These are phyloP conservation scores for Acanthococcus lagerstroemiae DNA, from an alignment of 2,888 invertebrate species.

Conservation along the genomic window DNA sequence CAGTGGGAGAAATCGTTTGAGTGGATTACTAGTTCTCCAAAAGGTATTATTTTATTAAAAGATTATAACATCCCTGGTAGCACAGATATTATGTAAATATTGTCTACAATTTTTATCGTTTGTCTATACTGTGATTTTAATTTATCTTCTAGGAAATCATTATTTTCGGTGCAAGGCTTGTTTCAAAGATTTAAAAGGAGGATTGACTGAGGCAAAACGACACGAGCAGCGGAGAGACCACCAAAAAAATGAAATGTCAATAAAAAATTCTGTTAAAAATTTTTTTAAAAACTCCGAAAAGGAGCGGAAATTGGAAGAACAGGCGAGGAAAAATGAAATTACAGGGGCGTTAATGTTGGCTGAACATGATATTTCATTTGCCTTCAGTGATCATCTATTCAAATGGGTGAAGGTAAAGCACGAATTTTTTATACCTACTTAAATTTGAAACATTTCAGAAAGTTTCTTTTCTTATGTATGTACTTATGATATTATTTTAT, in stretches of 20 bases:
- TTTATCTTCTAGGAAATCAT: neutral
- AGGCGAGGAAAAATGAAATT: neutral
- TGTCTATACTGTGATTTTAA: too few species aligned
- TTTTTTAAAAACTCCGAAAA: neutral
- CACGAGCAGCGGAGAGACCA: neutral
- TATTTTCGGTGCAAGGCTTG: neutral
- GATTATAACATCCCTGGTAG: too few species aligned
- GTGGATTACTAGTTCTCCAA: too few species aligned
- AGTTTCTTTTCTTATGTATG: neutral
- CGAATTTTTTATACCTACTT: neutral
- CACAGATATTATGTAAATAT: too few species aligned
- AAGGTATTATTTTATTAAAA: too few species aligned
- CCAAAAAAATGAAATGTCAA: too few species aligned
- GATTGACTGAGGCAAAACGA: neutral
- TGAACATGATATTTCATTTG: neutral
- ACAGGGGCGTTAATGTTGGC: neutral
- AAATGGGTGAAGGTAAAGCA: neutral
- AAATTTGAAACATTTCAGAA: neutral
- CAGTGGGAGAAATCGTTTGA: too few species aligned
- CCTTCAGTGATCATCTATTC: neutral
- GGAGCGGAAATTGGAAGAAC: neutral
- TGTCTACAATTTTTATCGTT: too few species aligned
- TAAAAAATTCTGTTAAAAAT: too few species aligned
- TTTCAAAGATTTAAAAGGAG: neutral
- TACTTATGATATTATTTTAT: neutral